These are phyloP conservation scores for Peromyscus attwateri DNA, from an alignment of 2,797 vertebrate genomes.

Conservation along the genomic window DNA sequence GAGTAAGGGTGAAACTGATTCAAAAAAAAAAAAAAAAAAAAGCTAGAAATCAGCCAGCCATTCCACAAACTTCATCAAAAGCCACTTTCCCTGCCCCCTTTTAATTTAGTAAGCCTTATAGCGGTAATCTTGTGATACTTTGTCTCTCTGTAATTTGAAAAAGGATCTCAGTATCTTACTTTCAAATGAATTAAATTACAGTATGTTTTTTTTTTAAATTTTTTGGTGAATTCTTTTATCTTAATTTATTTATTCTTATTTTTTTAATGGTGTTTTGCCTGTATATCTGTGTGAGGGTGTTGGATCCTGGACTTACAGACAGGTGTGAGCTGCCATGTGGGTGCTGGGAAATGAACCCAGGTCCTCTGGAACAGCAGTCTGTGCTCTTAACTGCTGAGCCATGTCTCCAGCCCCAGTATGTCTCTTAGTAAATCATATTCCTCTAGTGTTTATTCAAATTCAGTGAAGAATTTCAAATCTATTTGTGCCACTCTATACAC, in stretches of 20 bases:
- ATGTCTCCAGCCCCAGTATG: not conserved
- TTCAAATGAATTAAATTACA: constrained; percentile 31
- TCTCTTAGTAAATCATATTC: constrained; percentile 17
- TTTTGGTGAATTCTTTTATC: too few relatives aligned
- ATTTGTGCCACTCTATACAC: rapidly evolving
- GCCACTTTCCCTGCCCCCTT: not conserved
- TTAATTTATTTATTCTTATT: too few relatives aligned
- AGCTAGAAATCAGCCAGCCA: not conserved
- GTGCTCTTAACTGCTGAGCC: too few relatives aligned
- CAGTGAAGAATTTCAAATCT: not conserved
- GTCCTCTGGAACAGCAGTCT: too few relatives aligned
- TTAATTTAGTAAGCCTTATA: not conserved
- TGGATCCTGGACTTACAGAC: too few relatives aligned
- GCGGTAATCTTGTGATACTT: constrained; percentile 6
- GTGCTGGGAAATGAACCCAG: too few relatives aligned
- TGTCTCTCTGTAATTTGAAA: not conserved
- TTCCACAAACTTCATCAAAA: not conserved
- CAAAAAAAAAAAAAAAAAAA: not conserved
- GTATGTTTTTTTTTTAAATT: too few relatives aligned
- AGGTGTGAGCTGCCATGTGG: too few relatives aligned
- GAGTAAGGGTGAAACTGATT: not conserved
- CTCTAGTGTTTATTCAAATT: not conserved
- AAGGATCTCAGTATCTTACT: not conserved
- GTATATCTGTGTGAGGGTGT: too few relatives aligned
- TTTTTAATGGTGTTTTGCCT: too few relatives aligned